These are phyloP conservation scores for Chauna torquata DNA, from an alignment of 2,113 vertebrate genomes.

Conservation along the genomic window DNA sequence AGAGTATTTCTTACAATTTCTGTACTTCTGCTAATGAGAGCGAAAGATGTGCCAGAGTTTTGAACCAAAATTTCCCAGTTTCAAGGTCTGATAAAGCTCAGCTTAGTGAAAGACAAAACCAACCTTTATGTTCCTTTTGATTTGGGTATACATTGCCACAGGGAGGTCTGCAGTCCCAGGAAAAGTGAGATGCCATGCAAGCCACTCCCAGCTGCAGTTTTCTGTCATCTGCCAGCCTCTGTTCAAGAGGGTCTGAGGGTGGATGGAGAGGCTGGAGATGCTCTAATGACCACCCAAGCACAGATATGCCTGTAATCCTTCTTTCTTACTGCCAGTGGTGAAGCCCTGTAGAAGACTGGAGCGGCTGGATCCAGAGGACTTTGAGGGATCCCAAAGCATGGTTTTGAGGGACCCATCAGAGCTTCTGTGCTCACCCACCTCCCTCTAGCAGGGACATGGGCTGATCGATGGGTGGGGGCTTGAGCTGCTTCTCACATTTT, in stretches of 20 bases:
- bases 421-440: not conserved
- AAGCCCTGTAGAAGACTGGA: not conserved
- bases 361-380: not conserved
- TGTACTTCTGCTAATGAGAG: not conserved
- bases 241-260: not conserved
- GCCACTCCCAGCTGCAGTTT: not conserved
- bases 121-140: not conserved
- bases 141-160: not conserved
- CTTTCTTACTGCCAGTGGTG: rapidly evolving
- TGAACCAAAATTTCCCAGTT: not conserved
- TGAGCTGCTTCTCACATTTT: not conserved
- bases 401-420: not conserved
- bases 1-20: not conserved
- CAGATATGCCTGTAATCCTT: not conserved
- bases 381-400: not conserved
- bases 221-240: not conserved
- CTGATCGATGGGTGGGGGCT: rapidly evolving
- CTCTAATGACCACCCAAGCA: rapidly evolving
- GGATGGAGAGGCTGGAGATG: not conserved
- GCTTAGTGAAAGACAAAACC: not conserved
- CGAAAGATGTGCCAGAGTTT: not conserved
- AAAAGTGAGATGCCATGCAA: not conserved
- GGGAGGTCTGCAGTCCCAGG: not conserved
- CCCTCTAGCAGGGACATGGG: not conserved
- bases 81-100: not conserved